phyloP scores from a whole-genome alignment of 2,888 invertebrate species.

The Acheta domesticus region DNA sequence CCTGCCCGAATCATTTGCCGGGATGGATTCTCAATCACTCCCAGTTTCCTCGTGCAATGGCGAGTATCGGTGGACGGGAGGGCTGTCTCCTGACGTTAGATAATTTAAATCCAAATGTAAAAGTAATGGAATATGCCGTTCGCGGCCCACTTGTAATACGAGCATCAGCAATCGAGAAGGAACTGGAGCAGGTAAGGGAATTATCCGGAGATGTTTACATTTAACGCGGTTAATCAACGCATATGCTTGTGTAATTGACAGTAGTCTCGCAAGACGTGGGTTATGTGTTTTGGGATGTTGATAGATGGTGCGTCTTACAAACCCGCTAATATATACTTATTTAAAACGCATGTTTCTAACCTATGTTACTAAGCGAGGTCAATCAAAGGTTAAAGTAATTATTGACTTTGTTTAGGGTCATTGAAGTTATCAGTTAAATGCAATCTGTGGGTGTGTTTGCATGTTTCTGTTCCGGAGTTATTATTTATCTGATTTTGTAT shows the following conservation, averaged over 20 bases:
- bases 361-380: background rate
- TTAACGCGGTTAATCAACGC: background rate
- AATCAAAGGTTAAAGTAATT: too few relatives aligned
- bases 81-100: slow-evolving; percentile 53
- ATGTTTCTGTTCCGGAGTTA: too few relatives aligned
- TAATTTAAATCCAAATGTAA: slow-evolving; percentile 85
- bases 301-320: background rate
- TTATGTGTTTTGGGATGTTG: background rate
- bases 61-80: slow-evolving; percentile 32
- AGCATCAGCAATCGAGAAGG: slow-evolving; percentile 90
- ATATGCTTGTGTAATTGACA: background rate
- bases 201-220: background rate
- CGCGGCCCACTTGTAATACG: slow-evolving; percentile 92
- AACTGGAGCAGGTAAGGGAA: slow-evolving; percentile 69
- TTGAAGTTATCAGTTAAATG: too few relatives aligned
- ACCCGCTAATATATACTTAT: too few relatives aligned
- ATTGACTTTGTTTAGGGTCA: too few relatives aligned
- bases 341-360: too few relatives aligned
- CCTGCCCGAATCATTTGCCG: background rate
- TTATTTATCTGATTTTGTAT: too few relatives aligned
- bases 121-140: slow-evolving; percentile 95
- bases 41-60: slow-evolving; percentile 40
- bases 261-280: background rate
- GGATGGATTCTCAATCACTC: slow-evolving; percentile 19
- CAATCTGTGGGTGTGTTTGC: too few relatives aligned